These are phyloP conservation scores for Percopsis transmontana DNA, from an alignment of 2,113 vertebrate species.

Conservation along the genomic window DNA sequence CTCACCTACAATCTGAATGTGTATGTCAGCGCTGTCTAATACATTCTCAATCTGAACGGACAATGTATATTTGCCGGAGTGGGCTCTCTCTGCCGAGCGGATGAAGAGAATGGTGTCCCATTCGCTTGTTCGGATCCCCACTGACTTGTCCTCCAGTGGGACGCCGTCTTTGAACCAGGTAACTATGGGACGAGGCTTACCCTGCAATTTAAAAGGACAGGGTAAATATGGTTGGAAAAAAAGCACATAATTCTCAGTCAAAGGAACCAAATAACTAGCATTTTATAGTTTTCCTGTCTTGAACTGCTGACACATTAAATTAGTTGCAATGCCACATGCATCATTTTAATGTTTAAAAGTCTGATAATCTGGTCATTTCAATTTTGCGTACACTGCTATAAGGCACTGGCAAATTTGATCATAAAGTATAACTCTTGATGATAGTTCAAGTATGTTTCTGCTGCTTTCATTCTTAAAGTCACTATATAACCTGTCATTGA, in stretches of 20 bases:
- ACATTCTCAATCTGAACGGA: slow-evolving; percentile 85
- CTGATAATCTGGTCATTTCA: too few relatives aligned
- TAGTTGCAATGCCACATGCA: not conserved
- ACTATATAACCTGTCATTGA: not conserved
- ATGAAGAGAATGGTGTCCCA: slow-evolving; percentile 88
- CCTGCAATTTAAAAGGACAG: slow-evolving; percentile 66
- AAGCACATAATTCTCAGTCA: not conserved
- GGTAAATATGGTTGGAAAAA: not conserved
- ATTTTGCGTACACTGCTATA: too few relatives aligned
- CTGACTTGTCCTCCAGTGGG: slow-evolving; percentile 75
- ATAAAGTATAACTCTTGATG: too few relatives aligned
- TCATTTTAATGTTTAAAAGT: too few relatives aligned
- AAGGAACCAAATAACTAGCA: not conserved
- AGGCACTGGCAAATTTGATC: not conserved
- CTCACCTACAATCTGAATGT: slow-evolving; percentile 87
- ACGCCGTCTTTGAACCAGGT: slow-evolving; percentile 83
- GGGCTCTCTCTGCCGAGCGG: slow-evolving; percentile 77
- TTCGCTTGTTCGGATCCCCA: slow-evolving; percentile 78
- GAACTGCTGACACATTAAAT: not conserved
- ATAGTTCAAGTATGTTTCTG: too few relatives aligned
- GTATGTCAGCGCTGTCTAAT: slow-evolving; percentile 79
- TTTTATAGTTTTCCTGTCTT: not conserved
- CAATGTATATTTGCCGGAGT: slow-evolving; percentile 86
- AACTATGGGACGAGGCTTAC: slow-evolving; percentile 85
- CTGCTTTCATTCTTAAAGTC: too few relatives aligned